Evolutionary conservation across 2,113 vertebrate genomes (phyloP).

Genomic region (Atrichornis clamosus): DNA sequence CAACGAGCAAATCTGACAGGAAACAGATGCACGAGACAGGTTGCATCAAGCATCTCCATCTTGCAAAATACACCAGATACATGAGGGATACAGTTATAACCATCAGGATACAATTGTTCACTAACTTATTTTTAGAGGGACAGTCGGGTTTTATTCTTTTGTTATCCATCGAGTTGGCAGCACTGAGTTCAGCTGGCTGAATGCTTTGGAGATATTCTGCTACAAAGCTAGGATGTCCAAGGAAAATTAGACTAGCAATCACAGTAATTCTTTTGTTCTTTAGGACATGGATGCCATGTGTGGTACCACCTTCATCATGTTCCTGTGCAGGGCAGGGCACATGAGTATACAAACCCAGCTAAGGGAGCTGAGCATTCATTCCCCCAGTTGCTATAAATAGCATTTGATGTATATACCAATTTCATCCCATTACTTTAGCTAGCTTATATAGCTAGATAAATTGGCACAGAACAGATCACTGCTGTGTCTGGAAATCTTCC

Average conservation of each 20-base stretch:
- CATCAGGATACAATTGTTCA: not conserved
- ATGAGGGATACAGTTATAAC: not conserved
- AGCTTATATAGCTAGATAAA: not conserved
- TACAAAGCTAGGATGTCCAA: not conserved
- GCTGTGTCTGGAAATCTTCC: not conserved
- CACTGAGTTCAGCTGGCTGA: not conserved
- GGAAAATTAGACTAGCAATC: not conserved
- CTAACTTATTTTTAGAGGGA: not conserved
- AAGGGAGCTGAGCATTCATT: not conserved
- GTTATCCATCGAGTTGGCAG: not conserved
- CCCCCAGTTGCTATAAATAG: not conserved
- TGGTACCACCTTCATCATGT: no score
- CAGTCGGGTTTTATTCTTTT: not conserved
- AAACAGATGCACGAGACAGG: not conserved
- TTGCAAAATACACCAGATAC: not conserved
- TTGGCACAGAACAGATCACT: not conserved
- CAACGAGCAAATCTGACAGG: not conserved
- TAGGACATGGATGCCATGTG: not conserved
- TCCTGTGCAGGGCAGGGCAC: not conserved
- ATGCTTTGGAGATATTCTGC: not conserved
- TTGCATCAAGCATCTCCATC: not conserved
- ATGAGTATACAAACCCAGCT: fast-evolving
- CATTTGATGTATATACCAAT: not conserved
- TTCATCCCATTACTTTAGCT: not conserved
- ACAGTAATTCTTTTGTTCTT: not conserved